Evolutionary conservation across 1,140 invertebrate genomes (phyloP), one percentile per base, ranked within the genome.

Genomic region (Bombyx mori): DNA sequence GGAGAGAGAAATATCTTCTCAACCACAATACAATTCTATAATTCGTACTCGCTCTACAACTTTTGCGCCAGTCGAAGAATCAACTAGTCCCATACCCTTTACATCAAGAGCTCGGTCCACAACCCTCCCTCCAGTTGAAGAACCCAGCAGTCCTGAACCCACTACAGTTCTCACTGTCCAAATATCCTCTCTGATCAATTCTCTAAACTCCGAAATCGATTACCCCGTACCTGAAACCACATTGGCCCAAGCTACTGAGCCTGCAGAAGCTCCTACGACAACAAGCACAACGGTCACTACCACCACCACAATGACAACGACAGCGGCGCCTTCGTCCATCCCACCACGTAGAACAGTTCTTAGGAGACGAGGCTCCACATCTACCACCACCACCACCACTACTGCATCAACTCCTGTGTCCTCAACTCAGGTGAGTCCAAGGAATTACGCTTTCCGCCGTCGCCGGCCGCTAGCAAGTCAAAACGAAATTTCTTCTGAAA

Each of bases 381-480:
- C 79, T 69, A 18, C 12, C 12, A 18, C 12, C 12, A 18, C 12
- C 12, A 83, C 86, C 10, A 79, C 79, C 43, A 71, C 80, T 6
- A 74, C 81, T 62, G 79, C 82, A 22, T 79, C 88, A 60, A 61
- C 82, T 54, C 69, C 84, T 10, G 77, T 81, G 43, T 69, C 77
- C 3, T 77, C 81, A 61, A 77, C 79, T 59, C 82, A 89, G 88
- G 88, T 89, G 75, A 89, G 88, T 89, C 77, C 75, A 78, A 88
- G 82, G 82, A 88, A 83, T 77, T 89, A 88, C 78, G 71, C 78
- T 77, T 87, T 83, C 62, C 68, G 78, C 49, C 82, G 86, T 56
- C 83, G 85, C 56, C 79, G 79, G 54, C 79, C 83, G 48, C 54
- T 88, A 58, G 68, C 83, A 47, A 79, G 77, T 63, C 77, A 81